These are phyloP conservation scores for Callyntrura guangdongensis DNA, from an alignment of 2,888 invertebrate genomes.

Conservation along the genomic window DNA sequence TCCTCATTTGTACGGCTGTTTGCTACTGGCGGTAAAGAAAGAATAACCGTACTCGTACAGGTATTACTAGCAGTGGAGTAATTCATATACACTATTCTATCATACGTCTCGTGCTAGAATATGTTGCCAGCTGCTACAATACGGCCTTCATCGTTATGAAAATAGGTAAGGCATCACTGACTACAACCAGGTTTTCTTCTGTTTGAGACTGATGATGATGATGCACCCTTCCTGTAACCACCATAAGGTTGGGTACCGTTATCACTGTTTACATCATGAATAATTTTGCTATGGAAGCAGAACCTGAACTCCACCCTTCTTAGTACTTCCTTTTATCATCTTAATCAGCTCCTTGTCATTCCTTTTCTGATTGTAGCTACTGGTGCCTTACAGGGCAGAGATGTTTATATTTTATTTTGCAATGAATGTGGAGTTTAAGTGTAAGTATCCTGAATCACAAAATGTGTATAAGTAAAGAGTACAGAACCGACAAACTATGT, in stretches of 20 bases:
- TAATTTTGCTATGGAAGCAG: slow-evolving; percentile 49
- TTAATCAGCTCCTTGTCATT: slow-evolving; percentile 59
- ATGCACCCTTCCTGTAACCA: slow-evolving; percentile 46
- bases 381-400: slow-evolving; percentile 13
- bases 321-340: slow-evolving; percentile 52
- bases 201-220: slow-evolving; percentile 4
- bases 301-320: slow-evolving; percentile 63
- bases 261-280: slow-evolving; percentile 46
- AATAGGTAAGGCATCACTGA: slow-evolving; percentile 25
- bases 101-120: slow-evolving; percentile 5
- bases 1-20: neutral
- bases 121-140: slow-evolving; percentile 11
- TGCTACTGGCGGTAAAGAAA: neutral
- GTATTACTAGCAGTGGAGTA: neutral
- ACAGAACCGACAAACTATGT: no score
- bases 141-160: slow-evolving; percentile 40
- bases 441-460: no score
- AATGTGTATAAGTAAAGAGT: no score
- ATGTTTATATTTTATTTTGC: slow-evolving; percentile 19
- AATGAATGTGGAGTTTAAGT: neutral
- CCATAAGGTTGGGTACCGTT: slow-evolving; percentile 29
- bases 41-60: neutral
- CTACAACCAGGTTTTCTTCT: neutral
- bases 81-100: neutral
- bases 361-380: slow-evolving; percentile 22